Conservation (phyloP, 2,113 vertebrate species). For the Phyllopteryx taeniolatus region DNA sequence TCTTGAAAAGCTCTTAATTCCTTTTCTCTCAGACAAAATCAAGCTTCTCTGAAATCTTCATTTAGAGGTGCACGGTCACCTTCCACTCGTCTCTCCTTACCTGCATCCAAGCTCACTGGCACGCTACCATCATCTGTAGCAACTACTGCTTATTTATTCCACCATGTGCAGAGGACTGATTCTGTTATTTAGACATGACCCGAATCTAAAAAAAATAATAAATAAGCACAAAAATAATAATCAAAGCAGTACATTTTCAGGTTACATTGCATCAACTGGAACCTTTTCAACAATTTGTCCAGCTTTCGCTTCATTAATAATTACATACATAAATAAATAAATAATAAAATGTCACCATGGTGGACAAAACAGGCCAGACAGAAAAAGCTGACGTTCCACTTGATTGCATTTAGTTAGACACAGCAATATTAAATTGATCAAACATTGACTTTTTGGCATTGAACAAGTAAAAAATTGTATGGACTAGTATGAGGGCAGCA, state of each 20-base stretch:
- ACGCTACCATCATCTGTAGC: neutral
- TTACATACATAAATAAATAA: too few relatives aligned
- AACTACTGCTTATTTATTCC: neutral
- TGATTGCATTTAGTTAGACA: too few relatives aligned
- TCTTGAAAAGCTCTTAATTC: slow-evolving; percentile 39
- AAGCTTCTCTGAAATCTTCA: slow-evolving; percentile 41
- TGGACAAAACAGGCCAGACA: too few relatives aligned
- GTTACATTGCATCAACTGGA: too few relatives aligned
- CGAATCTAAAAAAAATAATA: neutral
- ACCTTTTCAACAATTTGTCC: too few relatives aligned
- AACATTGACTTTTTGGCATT: too few relatives aligned
- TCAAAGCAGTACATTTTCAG: neutral
- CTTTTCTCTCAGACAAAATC: slow-evolving; percentile 48
- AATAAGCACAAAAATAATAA: neutral
- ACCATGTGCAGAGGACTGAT: neutral
- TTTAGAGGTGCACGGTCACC: slow-evolving; percentile 34
- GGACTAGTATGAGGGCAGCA: too few relatives aligned
- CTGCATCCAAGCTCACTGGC: neutral
- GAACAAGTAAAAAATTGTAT: too few relatives aligned
- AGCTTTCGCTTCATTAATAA: too few relatives aligned
- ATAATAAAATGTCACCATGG: too few relatives aligned
- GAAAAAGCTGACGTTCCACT: too few relatives aligned
- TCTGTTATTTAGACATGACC: neutral
- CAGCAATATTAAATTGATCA: too few relatives aligned
- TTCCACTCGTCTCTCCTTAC: slow-evolving; percentile 13